A percentile compares a stretch with the other conserved stretches of the same genome.
Evolutionary conservation across 2,113 vertebrate genomes (phyloP).

Genomic region (Gavia stellata): DNA sequence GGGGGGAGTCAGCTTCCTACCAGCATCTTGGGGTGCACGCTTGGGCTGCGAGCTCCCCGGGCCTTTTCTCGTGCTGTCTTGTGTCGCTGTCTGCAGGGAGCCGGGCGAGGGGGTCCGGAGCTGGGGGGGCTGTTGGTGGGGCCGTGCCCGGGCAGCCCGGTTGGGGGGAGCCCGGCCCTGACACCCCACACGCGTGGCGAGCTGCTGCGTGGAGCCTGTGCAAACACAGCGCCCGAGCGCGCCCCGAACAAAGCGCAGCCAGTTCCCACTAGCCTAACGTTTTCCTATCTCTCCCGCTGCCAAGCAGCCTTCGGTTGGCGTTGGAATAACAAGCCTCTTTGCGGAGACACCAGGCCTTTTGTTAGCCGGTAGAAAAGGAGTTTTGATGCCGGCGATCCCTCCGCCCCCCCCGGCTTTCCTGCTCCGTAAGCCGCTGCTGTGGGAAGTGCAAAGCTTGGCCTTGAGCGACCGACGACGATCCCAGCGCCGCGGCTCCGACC

Average conservation of each 20-base stretch:
- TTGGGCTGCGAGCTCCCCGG: background rate
- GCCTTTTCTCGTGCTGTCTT: background rate
- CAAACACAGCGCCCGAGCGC: conserved; percentile 12
- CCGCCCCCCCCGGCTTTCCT: background rate
- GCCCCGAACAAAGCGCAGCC: conserved; percentile 1
- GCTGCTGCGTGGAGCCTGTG: background rate
- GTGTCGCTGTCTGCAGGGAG: accelerated
- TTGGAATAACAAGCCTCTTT: conserved; percentile 63
- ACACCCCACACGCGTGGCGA: background rate
- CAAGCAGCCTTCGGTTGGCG: conserved; percentile 62
- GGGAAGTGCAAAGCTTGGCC: conserved; percentile 5
- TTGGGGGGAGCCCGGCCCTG: background rate
- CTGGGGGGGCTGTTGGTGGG: accelerated
- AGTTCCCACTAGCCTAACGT: conserved; percentile 64
- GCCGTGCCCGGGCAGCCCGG: accelerated
- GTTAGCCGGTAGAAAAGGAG: conserved; percentile 56
- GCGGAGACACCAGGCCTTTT: conserved; percentile 66
- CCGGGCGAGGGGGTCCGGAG: background rate
- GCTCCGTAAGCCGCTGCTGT: background rate
- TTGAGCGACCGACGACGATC: background rate
- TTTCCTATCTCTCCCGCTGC: conserved; percentile 68
- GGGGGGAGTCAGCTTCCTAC: accelerated
- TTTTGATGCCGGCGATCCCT: conserved; percentile 37
- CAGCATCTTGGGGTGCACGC: background rate
- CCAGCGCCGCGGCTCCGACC: background rate